Base-by-base conservation (phyloP, 2,113 vertebrate genomes). In the Thunnus maccoyii region DNA sequence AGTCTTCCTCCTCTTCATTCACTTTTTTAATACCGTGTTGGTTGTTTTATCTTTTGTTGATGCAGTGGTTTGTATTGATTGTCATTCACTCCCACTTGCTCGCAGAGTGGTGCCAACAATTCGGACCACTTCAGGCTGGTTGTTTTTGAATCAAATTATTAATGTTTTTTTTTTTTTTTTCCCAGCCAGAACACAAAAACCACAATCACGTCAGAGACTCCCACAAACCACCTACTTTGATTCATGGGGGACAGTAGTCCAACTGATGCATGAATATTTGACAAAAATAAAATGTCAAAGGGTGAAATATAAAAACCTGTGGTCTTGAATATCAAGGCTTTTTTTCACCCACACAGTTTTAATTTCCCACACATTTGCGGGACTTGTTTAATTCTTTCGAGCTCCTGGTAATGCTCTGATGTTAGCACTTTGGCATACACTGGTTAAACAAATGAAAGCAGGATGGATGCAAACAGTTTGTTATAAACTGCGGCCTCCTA, bases 11-110 rank as follows among this genome's bases (percentile, higher is more conserved):
- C 76, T 36, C 65, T 82, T 83, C 75, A 88, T 86, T 86, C 85
- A 88, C 67, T 27, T 52, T 47, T 71, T 68, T 54, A 58, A 88
- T 47, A 83, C 47, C 62, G 36, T 16, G 54, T 72, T 18, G 50
- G 22, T 78, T 54, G 67, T 68, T 84, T 83, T 25, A 75, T 80
- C 55, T 83, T 70, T 72, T 84, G 80, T 87, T 88, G 79, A 88
- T 76, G 76, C 83, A 52, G 66, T 67, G 63, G 77, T 83, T 85
- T 76, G 62, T 55, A 86, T 75, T 67, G 82, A 89, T 91, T 90
- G 83, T 89, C 82, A 85, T 88, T 83, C 57, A 84, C 86, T 86
- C 88, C 89, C 82, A 89, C 89, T 63, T 44, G 74, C 81, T 72
- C 1, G 8, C 72, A 56, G 62, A 84, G 76, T 25, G 78, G 54